phyloP scores from a whole-genome alignment of 2,113 vertebrate genomes.

The Chitala chitala region DNA sequence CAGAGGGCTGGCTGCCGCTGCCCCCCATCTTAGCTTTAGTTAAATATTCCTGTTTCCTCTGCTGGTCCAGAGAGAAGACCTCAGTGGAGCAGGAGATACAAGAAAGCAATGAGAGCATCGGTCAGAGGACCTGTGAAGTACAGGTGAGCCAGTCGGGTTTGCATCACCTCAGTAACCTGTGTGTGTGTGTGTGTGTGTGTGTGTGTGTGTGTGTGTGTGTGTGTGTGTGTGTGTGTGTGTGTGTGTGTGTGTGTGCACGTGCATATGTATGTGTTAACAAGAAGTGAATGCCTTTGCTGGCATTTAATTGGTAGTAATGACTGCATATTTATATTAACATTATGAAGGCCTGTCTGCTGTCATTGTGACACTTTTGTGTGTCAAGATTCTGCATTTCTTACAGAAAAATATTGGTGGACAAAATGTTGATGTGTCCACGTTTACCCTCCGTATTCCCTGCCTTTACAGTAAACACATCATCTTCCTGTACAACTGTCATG shows the following conservation, averaged over 20 bases:
- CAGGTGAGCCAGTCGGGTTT: constrained; percentile 70
- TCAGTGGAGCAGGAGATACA: constrained; percentile 81
- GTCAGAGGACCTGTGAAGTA: constrained; percentile 80
- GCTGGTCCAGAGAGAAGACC: constrained; percentile 89
- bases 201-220: not conserved
- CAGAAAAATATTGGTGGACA: too few relatives aligned
- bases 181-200: not conserved
- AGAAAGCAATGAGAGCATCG: constrained; percentile 66
- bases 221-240: not conserved
- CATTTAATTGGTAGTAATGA: too few relatives aligned
- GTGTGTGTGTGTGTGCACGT: not conserved
- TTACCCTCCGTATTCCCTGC: too few relatives aligned
- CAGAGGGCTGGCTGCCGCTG: constrained; percentile 64
- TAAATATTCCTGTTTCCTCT: constrained; percentile 74
- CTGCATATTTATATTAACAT: not conserved
- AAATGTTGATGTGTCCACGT: too few relatives aligned
- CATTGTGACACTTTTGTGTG: too few relatives aligned
- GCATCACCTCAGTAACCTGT: too few relatives aligned
- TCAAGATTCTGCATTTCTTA: too few relatives aligned
- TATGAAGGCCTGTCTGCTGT: too few relatives aligned
- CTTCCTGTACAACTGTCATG: not conserved
- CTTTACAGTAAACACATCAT: not conserved
- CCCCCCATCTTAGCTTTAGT: constrained; percentile 75
- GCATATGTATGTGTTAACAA: not conserved
- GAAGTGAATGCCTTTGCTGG: not conserved